phyloP scores from a whole-genome alignment of 2,888 invertebrate species.

The Diarsia mendica region DNA sequence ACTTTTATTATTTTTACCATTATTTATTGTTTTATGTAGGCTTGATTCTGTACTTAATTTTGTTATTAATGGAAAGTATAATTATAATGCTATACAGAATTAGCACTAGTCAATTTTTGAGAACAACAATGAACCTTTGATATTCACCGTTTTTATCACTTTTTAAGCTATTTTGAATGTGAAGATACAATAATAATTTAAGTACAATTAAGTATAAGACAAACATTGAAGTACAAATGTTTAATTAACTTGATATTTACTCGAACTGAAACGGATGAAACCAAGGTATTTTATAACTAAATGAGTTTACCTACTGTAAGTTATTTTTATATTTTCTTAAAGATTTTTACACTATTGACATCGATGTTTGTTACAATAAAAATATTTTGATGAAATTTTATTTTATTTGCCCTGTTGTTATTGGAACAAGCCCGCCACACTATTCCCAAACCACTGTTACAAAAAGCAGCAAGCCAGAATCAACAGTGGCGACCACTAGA shows the following conservation, averaged over 20 bases:
- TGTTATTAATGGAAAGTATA: not conserved
- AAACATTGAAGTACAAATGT: not conserved
- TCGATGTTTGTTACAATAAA: conserved; percentile 34
- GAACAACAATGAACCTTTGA: not conserved
- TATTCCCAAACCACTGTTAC: too few relatives aligned
- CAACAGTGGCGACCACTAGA: too few relatives aligned
- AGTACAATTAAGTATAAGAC: conserved; percentile 6
- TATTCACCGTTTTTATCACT: not conserved
- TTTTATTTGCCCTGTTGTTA: not conserved
- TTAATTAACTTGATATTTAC: not conserved
- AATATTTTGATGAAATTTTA: conserved; percentile 11
- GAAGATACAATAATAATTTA: not conserved
- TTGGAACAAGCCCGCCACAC: too few relatives aligned
- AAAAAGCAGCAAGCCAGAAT: too few relatives aligned
- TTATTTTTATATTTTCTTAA: conserved; percentile 16
- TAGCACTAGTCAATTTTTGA: not conserved
- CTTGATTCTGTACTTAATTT: not conserved
- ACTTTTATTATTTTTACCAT: not conserved
- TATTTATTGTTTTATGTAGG: not conserved
- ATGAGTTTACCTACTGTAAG: not conserved
- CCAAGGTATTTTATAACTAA: not conserved
- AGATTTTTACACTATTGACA: not conserved
- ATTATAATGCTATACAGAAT: not conserved
- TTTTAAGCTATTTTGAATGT: conserved; percentile 5
- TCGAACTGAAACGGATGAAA: not conserved